Conservation (phyloP, 37 sponge, comb jelly and placozoan genomes). For the Ephydatia muelleri region DNA sequence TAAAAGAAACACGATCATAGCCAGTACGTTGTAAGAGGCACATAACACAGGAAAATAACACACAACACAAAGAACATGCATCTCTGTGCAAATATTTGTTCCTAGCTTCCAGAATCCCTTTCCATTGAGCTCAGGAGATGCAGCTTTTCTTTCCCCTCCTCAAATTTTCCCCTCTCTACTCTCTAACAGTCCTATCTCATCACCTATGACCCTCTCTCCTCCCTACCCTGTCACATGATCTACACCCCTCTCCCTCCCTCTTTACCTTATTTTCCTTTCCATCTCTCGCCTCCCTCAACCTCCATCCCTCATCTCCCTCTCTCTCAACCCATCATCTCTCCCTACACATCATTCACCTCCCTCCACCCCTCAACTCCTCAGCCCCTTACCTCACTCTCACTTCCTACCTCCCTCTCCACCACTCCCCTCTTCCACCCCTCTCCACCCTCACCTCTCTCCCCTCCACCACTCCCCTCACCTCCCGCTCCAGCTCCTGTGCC, state of each 20-base stretch:
- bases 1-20: background rate
- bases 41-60: too few relatives aligned
- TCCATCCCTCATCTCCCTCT: background rate
- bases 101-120: too few relatives aligned
- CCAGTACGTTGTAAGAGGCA: background rate
- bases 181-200: background rate
- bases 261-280: background rate
- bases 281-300: background rate
- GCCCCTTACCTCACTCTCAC: constrained; percentile 56
- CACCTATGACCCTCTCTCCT: background rate
- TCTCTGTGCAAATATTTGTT: too few relatives aligned
- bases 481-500: constrained; percentile 49
- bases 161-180: background rate
- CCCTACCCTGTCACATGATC: background rate
- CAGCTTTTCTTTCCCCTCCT: too few relatives aligned
- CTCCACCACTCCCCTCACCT: constrained; percentile 25
- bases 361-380: background rate
- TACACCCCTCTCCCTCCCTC: background rate
- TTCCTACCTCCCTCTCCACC: background rate
- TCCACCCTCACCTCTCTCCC: too few relatives aligned
- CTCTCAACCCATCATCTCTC: too few relatives aligned
- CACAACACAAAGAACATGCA: too few relatives aligned
- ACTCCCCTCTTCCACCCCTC: too few relatives aligned
- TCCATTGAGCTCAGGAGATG: too few relatives aligned
- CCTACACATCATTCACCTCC: too few relatives aligned